phyloP scores from a whole-genome alignment of 2,113 vertebrate species.

The Elgaria multicarinata region DNA sequence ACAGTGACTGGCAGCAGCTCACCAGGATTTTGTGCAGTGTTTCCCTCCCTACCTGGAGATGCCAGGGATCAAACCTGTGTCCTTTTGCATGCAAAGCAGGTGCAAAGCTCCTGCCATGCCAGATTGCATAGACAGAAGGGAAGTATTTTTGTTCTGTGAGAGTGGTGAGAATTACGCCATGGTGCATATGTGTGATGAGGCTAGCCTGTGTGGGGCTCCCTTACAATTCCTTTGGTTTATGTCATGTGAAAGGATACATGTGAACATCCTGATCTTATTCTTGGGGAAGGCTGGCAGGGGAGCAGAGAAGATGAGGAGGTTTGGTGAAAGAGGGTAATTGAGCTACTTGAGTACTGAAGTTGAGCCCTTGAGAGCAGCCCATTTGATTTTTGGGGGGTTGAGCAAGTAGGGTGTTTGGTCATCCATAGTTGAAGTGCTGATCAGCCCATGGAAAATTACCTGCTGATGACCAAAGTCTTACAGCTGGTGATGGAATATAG shows the following conservation, averaged over 20 bases:
- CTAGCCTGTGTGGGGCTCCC: background rate
- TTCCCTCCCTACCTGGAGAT: no score
- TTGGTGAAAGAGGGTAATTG: background rate
- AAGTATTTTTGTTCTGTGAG: background rate
- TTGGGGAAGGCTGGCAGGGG: background rate
- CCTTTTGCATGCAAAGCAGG: no score
- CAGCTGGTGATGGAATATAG: background rate
- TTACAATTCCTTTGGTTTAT: background rate
- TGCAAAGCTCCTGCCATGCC: background rate
- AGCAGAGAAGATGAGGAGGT: background rate
- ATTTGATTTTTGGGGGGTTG: background rate
- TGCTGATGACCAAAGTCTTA: background rate
- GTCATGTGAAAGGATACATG: background rate
- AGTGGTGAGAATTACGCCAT: background rate
- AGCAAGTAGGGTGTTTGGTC: no score
- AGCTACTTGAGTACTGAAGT: background rate
- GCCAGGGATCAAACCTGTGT: no score
- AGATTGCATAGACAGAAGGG: background rate
- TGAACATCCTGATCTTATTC: background rate
- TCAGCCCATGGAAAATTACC: background rate
- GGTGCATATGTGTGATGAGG: background rate
- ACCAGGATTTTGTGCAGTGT: no score
- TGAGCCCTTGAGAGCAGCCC: background rate
- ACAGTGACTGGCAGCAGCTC: no score
- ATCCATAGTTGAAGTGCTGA: background rate